Base-by-base conservation (phyloP, 2,888 invertebrate genomes). In the Amblyjoppa proteus region DNA sequence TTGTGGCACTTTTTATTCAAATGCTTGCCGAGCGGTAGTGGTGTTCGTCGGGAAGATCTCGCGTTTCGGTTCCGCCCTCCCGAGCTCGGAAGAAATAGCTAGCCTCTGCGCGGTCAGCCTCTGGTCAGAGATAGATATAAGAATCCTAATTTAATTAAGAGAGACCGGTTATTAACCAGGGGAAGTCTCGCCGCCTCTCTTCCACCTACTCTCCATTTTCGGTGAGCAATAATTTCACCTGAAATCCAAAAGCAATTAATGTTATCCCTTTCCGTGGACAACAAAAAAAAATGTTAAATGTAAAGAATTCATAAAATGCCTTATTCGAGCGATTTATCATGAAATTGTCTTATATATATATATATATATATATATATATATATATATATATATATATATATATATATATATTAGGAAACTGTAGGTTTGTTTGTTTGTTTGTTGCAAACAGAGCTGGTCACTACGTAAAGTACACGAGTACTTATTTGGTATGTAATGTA, bases 101-200 rank as follows among this genome's bases (percentile, higher is more conserved):
- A 76, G 80, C 41, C 80, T 51, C 68, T 58, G 45, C 53, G 34
- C 34, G 13, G 56, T 64, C 34, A 58, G 45, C 20, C 31, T 20
- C 69, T 69, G 34, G 61, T 38, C 53, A 68, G 20, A n/a, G 58
- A 81, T 68, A 76, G 71, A 85, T 78, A 76, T 89, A 88, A 88
- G 91, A 93, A 92, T 93, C 92, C 91, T 93, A 93, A 93, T 93
- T 93, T 91, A 93, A 93, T 93, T 93, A 93, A 91, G 91, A 92
- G 88, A 88, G 89, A 91, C 89, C 91, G 90, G 90, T 92, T 91
- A 90, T 92, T 90, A 91, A 85, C 85, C 82, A 71, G 79, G 75
- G 81, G 88, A 81, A 83, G 61, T 75, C 64, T 58, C 80, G 82
- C 79, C 74, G 61, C 41, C 56, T 78, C 83, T 69, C 75, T 68